Evolutionary conservation across 2,888 invertebrate species (phyloP), one percentile per base, ranked within the genome.

Genomic region (Lissocephala sabroskyi): DNA sequence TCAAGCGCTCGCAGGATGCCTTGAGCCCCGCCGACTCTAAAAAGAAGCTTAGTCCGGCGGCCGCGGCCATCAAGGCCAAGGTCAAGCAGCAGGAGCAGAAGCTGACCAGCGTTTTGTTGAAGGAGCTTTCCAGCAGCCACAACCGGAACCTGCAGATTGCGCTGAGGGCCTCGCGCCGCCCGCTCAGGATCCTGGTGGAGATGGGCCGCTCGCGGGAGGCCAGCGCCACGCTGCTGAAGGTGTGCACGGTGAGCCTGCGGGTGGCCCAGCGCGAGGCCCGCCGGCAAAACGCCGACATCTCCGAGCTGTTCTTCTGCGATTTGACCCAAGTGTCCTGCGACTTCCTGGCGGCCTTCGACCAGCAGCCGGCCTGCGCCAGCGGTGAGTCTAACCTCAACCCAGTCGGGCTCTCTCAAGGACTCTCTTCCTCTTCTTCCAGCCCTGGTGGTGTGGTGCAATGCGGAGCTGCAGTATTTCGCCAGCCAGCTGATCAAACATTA

Each of bases 91-190:
- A 94, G 73, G 92, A 92, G 52, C 89, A 90, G 59, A 89, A 88
- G 40, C 86, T 98, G 64, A 93, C 94, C n/a, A 93, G 94, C 63
- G 94, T 95, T 43, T 86, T 98, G 35, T 90, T 95, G 65, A 92
- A 92, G 68, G 97, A 98, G 84, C 85, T 98, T 19, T 93, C 96
- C 83, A 92, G 93, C 17, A 92, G 92, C 44, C 95, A 96, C 28
- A 96, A 95, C 78, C 93, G 95, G 85, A 95, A 95, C 43, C 87
- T 97, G 5, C 91, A 97, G 79, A 96, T 97, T 0, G 96, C 96
- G 0, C 85, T 97, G 48, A 88, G 95, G 60, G 94, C 96, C 0
- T 91, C 93, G 0, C 86, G 96, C 43, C 88, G 94, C 55, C 94
- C 96, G 0, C 93, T 97, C 1, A 87, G 91, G 58, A 89, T 97